Base-by-base conservation (phyloP, 2,888 invertebrate genomes). In the Melieria crassipennis region DNA sequence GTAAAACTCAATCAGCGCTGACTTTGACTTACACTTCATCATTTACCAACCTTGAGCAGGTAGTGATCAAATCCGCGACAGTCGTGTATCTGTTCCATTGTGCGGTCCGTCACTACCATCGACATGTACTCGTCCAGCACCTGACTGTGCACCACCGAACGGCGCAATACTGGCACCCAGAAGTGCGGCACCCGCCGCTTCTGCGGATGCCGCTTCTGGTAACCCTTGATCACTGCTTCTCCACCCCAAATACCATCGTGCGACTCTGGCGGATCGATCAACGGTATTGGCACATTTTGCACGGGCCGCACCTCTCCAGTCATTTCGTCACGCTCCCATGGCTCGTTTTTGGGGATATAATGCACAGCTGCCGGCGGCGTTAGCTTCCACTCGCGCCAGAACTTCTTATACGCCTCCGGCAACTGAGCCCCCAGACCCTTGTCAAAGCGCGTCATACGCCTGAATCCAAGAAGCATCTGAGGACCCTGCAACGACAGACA, bases 161-260 rank as follows among this genome's bases (percentile, higher is more conserved):
- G 90, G 75, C 91, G 90, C 1, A 99, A 85, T 1, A 88, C 85
- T 0, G 99, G 99, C 16, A 94, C 91, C 96, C 97, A 99, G 84
- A 94, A 94, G 81, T 92, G 92, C 0, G 97, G 94, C 0, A 93
- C 91, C 80, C 96, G 90, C 71, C 92, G 89, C 66, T 88, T 88
- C 3, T 85, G 86, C 4, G 87, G 88, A 66, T 89, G 86, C 62
- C 91, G 89, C 81, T 93, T 93, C 82, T 91, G 90, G 82, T 93
- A 95, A 64, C 97, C 99, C 88, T 95, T 93, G 42, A 99, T 88
- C 0, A 99, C 90, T 48, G 93, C 96, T 88, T 99, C 99, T 7
- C 99, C 99, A 75, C 98, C 99, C 98, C 98, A 99, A 76, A 99
- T 89, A 48, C 98, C 98, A 60, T 91, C 81, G 83, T 98, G 88